A percentile compares a stretch with the other conserved stretches of the same genome.
phyloP scores from a whole-genome alignment of 2,888 invertebrate species.

The Pandemis cinnamomeana region DNA sequence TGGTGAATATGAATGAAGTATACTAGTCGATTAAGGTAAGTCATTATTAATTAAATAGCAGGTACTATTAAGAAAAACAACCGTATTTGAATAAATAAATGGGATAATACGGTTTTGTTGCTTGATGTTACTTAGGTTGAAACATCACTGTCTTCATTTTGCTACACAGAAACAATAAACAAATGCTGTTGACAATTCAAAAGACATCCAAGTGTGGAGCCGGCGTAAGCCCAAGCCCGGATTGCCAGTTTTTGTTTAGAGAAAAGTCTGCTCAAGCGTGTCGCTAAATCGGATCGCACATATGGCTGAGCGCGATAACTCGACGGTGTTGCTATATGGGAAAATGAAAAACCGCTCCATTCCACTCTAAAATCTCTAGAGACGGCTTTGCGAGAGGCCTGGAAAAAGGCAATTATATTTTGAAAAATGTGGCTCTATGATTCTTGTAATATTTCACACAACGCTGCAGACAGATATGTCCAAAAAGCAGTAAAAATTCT shows the following conservation, averaged over 20 bases:
- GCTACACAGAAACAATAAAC: not conserved
- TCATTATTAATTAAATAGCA: no score
- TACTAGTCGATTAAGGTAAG: no score
- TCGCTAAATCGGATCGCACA: constrained; percentile 57
- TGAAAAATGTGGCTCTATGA: not conserved
- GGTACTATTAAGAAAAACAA: no score
- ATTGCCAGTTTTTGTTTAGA: constrained; percentile 45
- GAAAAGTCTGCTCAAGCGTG: constrained; percentile 42
- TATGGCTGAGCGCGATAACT: constrained; percentile 57
- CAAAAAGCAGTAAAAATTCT: no score
- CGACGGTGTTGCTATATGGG: constrained; percentile 35
- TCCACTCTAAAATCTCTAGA: constrained; percentile 15
- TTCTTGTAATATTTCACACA: not conserved
- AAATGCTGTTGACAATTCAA: constrained; percentile 26
- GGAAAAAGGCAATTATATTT: not conserved
- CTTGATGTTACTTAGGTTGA: not conserved
- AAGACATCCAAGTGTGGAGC: constrained; percentile 17
- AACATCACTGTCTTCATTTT: not conserved
- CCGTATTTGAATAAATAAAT: not conserved
- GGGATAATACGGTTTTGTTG: not conserved
- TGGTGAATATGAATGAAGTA: no score
- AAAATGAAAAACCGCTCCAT: constrained; percentile 28
- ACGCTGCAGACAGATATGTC: no score
- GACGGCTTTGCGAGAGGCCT: constrained; percentile 6
- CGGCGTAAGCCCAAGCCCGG: constrained; percentile 20